These are phyloP conservation scores for Psettodes erumei DNA, from an alignment of 2,113 vertebrate species.

Conservation along the genomic window DNA sequence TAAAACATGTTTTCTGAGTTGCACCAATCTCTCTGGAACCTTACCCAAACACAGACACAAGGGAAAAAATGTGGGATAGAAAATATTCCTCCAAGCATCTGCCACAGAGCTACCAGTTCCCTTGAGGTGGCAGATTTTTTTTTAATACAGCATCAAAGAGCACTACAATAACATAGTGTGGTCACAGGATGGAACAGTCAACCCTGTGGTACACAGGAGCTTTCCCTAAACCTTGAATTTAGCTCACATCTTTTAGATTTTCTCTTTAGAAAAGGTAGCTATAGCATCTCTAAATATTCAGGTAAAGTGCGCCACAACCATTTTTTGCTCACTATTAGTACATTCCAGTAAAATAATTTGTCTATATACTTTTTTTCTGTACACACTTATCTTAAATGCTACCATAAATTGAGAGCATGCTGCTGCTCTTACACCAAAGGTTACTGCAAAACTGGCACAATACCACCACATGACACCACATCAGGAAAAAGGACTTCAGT, in stretches of 20 bases:
- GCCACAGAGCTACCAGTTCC: conserved; percentile 41
- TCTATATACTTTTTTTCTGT: conserved; percentile 60
- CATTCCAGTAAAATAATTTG: conserved; percentile 48
- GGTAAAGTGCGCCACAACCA: conserved; percentile 41
- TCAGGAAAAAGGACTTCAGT: conserved; percentile 67
- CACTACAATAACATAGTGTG: conserved; percentile 70
- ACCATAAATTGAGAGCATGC: conserved; percentile 75
- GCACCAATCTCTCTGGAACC: conserved; percentile 12
- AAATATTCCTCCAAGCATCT: conserved; percentile 39
- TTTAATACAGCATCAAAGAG: conserved; percentile 66
- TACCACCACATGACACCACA: conserved; percentile 75
- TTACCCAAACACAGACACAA: conserved; percentile 9
- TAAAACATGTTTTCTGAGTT: conserved; percentile 14
- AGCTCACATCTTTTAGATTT: conserved; percentile 31
- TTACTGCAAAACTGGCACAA: conserved; percentile 77
- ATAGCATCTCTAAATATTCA: conserved; percentile 48
- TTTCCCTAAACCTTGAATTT: conserved; percentile 42
- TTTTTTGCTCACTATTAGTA: conserved; percentile 23
- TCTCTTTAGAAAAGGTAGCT: conserved; percentile 39
- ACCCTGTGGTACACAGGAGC: conserved; percentile 72
- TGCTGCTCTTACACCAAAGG: conserved; percentile 74
- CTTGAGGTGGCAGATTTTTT: conserved; percentile 35
- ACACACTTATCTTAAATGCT: conserved; percentile 79
- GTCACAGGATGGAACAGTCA: conserved; percentile 61
- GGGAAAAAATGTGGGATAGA: conserved; percentile 22